Conservation (phyloP, 2,888 invertebrate genomes). For the Cataglyphis cursor region DNA sequence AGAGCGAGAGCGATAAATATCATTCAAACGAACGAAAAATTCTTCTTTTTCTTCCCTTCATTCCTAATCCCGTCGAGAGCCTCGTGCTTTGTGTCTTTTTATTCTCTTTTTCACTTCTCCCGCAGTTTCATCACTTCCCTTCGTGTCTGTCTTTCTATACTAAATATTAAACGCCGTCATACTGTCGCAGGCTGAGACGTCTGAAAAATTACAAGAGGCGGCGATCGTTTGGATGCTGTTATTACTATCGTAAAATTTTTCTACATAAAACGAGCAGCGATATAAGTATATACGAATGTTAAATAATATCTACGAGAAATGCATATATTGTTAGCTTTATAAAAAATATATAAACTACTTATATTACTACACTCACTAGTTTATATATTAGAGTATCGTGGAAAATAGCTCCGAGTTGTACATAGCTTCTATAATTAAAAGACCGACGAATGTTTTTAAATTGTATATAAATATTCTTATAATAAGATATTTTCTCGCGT, state of each 20-base stretch:
- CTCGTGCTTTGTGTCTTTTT: background rate
- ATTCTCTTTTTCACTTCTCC: background rate
- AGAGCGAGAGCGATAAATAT: slow-evolving; percentile 58
- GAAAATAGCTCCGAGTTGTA: background rate
- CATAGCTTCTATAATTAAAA: background rate
- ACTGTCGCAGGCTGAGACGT: slow-evolving; percentile 10
- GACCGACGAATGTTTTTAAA: background rate
- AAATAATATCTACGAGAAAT: background rate
- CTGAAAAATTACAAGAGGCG: slow-evolving; percentile 19
- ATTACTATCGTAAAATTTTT: slow-evolving; percentile 24
- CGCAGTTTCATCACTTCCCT: slow-evolving; percentile 24
- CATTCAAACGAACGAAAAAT: slow-evolving; percentile 49
- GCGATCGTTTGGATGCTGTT: background rate
- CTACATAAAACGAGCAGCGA: background rate
- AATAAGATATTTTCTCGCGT: background rate
- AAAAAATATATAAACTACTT: background rate
- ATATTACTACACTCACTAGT: no score
- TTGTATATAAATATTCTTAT: background rate
- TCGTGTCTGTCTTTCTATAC: background rate
- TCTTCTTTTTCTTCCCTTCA: slow-evolving; percentile 9
- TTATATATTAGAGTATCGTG: background rate
- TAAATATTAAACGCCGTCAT: slow-evolving; percentile 32
- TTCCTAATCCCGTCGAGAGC: background rate
- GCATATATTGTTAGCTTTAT: background rate
- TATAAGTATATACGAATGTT: background rate